phyloP scores from a whole-genome alignment of 2,888 invertebrate species.

The Drosophila anomalata region DNA sequence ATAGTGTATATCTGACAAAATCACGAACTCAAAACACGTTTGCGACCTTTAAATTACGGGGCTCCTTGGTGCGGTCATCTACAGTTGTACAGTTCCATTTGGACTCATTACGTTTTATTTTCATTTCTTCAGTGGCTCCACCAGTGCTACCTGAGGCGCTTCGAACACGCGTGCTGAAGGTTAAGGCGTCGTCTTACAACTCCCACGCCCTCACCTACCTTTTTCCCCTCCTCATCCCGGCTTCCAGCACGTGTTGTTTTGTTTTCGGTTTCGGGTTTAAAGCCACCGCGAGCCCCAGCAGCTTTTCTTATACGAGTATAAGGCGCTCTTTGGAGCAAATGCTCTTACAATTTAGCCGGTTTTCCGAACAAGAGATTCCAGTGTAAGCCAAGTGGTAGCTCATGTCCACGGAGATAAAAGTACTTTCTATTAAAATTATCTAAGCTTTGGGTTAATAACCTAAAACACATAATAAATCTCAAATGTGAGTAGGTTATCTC shows the following conservation, averaged over 20 bases:
- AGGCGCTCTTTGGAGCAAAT: constrained; percentile 15
- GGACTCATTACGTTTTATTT: constrained; percentile 41
- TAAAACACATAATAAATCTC: too few relatives aligned
- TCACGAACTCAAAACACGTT: constrained; percentile 61
- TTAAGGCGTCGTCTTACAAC: constrained; percentile 43
- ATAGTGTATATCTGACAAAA: not conserved
- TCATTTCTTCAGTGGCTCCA: constrained; percentile 23
- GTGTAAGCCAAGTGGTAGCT: not conserved
- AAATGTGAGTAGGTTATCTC: too few relatives aligned
- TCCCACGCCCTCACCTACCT: constrained; percentile 6
- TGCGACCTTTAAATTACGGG: constrained; percentile 32
- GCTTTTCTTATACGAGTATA: constrained; percentile 14
- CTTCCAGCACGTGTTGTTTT: constrained; percentile 38
- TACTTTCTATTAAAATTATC: not conserved
- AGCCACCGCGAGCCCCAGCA: constrained; percentile 4
- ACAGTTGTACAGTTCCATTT: constrained; percentile 20
- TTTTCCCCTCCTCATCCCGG: not conserved
- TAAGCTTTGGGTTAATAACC: not conserved
- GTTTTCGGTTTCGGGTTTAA: constrained; percentile 31
- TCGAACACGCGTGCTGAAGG: constrained; percentile 57
- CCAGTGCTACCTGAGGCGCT: constrained; percentile 16
- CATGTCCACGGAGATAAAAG: not conserved
- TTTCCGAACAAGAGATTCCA: not conserved
- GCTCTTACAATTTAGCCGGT: constrained; percentile 29
- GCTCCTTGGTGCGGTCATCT: constrained; percentile 23